Conservation (phyloP, 2,888 invertebrate genomes). For the Acronicta aceris region DNA sequence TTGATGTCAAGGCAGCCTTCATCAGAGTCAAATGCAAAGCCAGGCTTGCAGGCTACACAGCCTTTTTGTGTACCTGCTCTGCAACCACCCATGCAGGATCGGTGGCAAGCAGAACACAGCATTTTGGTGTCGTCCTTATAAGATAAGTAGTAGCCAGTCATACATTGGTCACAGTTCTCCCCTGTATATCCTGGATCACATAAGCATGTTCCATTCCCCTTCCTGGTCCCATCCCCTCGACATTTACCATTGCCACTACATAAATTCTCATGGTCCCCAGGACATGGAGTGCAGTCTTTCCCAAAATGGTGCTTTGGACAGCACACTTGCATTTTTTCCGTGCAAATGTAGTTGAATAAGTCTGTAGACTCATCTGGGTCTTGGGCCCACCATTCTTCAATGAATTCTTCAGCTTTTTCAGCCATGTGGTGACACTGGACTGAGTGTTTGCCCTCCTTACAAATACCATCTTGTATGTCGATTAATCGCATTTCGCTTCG, state of each 20-base stretch:
- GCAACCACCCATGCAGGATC: slow-evolving; percentile 94
- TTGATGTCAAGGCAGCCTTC: slow-evolving; percentile 95
- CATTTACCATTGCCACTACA: slow-evolving; percentile 95
- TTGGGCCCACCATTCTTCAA: slow-evolving; percentile 97
- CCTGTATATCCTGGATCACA: slow-evolving; percentile 96
- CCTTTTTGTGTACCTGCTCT: slow-evolving; percentile 92
- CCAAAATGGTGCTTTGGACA: slow-evolving; percentile 96
- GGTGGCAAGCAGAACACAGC: slow-evolving; percentile 94
- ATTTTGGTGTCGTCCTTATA: slow-evolving; percentile 93
- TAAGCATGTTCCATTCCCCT: slow-evolving; percentile 96
- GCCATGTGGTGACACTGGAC: slow-evolving; percentile 95
- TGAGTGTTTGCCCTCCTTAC: slow-evolving; percentile 92
- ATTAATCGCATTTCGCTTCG: slow-evolving; percentile 96
- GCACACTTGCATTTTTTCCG: slow-evolving; percentile 93
- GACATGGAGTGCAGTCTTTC: slow-evolving; percentile 93
- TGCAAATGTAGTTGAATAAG: slow-evolving; percentile 92
- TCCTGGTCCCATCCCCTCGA: slow-evolving; percentile 96
- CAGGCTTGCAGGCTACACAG: slow-evolving; percentile 89
- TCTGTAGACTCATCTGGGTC: slow-evolving; percentile 81
- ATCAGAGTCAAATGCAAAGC: slow-evolving; percentile 93
- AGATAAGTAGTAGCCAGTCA: slow-evolving; percentile 92
- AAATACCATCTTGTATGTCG: slow-evolving; percentile 97
- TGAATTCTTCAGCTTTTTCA: slow-evolving; percentile 93
- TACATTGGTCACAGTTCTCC: slow-evolving; percentile 93
- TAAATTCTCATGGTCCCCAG: slow-evolving; percentile 92